phyloP scores from a whole-genome alignment of 2,797 vertebrate genomes.

The Brachymystax lenok region DNA sequence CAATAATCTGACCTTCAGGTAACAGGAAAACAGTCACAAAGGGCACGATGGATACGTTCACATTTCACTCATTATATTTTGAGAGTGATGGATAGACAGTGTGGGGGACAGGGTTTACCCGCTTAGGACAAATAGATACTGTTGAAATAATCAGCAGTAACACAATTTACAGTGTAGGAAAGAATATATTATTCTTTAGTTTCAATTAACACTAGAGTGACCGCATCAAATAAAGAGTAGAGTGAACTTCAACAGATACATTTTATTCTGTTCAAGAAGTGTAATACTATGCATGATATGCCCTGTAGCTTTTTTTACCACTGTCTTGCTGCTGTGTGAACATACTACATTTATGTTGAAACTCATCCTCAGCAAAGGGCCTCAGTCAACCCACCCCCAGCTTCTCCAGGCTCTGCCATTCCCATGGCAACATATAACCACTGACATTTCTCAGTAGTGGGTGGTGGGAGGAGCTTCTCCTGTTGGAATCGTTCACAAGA shows the following conservation, averaged over 20 bases:
- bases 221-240: too few relatives aligned
- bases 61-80: slow-evolving; percentile 3
- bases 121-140: too few relatives aligned
- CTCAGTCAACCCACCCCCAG: slow-evolving; percentile 73
- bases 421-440: slow-evolving; percentile 77
- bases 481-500: slow-evolving; percentile 47
- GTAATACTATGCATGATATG: not conserved
- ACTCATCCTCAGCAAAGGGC: slow-evolving; percentile 65
- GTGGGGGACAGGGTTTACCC: too few relatives aligned
- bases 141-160: too few relatives aligned
- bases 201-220: not conserved
- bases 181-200: not conserved
- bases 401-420: slow-evolving; percentile 72
- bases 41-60: not conserved
- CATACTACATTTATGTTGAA: slow-evolving; percentile 21
- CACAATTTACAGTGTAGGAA: not conserved
- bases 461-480: slow-evolving; percentile 53
- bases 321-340: slow-evolving; percentile 27
- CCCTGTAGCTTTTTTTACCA: slow-evolving; percentile 13
- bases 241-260: not conserved
- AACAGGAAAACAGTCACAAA: not conserved
- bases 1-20: slow-evolving; percentile 36
- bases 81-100: not conserved
- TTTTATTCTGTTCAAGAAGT: not conserved
- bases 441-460: slow-evolving; percentile 74